Evolutionary conservation across 2,888 invertebrate genomes (phyloP), one percentile per base, ranked within the genome.

Genomic region (Rhynchonema sp.): DNA sequence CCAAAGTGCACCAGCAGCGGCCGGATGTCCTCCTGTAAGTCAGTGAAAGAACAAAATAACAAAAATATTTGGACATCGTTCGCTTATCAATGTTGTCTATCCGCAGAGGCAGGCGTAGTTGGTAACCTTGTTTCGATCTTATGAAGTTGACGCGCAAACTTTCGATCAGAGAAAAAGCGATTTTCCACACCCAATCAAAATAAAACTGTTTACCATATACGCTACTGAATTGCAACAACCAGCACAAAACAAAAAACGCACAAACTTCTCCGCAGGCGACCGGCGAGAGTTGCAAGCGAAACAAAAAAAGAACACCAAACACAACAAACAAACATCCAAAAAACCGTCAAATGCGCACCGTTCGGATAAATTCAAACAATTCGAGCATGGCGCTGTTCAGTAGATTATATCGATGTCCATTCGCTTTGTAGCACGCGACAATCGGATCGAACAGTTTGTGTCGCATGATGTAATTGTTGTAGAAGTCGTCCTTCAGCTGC

Each of bases 311-410:
- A 58, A 58, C 6, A 30, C 46, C 22, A 22, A 13, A 6, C 54
- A 27, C n/a, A 54, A 54, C 52, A 53, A 53, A 54, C n/a, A 56
- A 57, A 26, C 2, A 61, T 58, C 58, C 27, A 29, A 58, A 30
- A 63, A 60, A 29, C 57, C 68, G n/a, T n/a, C n/a, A n/a, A n/a
- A n/a, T n/a, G n/a, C n/a, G n/a, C n/a, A n/a, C 69, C 58, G 63
- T 63, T 58, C 66, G 63, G 66, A 99, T 91, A 78, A 89, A 98
- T 79, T 99, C 98, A 79, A 99, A 99, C 81, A 99, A 83, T 79
- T 99, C 98, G 75, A 98, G 82, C 75, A 98, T 88, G 65, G 98
- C 96, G 30, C 96, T 98, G 78, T 99, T 98, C 68, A 99, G 80
- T 68, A 99, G 82, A 79, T 99, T 99, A 78, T 99, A 99, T 72